A percentile compares a stretch with the other conserved stretches of the same genome.
Conservation (phyloP, 2,888 invertebrate genomes). For the Caenorhabditis plicata region DNA sequence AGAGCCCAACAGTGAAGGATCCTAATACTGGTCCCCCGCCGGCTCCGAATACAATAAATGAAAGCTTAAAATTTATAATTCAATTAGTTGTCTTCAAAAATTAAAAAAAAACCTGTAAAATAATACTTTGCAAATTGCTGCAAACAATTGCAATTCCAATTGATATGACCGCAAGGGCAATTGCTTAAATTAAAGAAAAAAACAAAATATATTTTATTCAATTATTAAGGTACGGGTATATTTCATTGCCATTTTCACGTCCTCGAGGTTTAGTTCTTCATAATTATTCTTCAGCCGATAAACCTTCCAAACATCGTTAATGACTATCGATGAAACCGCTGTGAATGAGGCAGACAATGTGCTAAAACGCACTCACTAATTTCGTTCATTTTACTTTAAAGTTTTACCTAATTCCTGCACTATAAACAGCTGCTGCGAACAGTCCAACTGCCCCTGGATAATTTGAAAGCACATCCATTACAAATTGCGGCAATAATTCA, state of each 20-base stretch:
- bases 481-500: constrained; percentile 51
- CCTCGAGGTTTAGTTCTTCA: constrained; percentile 2
- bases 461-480: constrained; percentile 44
- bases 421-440: constrained; percentile 54
- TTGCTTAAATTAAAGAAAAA: constrained; percentile 8
- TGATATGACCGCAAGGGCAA: constrained; percentile 21
- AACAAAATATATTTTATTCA: neutral
- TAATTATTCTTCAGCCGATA: constrained; percentile 3
- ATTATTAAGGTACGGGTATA: constrained; percentile 35
- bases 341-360: constrained; percentile 54
- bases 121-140: constrained; percentile 29
- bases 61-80: constrained; percentile 52
- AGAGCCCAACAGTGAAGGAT: constrained; percentile 55
- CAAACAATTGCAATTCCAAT: constrained; percentile 32
- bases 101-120: constrained; percentile 28
- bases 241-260: constrained; percentile 19
- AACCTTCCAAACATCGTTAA: constrained; percentile 48
- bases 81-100: too few species aligned
- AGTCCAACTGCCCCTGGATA: constrained; percentile 51
- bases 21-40: constrained; percentile 60
- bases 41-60: constrained; percentile 59
- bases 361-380: constrained; percentile 19
- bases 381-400: neutral
- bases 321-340: constrained; percentile 50
- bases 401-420: constrained; percentile 49